Conservation (phyloP, 2,113 vertebrate species). For the Peucedramus taeniatus region DNA sequence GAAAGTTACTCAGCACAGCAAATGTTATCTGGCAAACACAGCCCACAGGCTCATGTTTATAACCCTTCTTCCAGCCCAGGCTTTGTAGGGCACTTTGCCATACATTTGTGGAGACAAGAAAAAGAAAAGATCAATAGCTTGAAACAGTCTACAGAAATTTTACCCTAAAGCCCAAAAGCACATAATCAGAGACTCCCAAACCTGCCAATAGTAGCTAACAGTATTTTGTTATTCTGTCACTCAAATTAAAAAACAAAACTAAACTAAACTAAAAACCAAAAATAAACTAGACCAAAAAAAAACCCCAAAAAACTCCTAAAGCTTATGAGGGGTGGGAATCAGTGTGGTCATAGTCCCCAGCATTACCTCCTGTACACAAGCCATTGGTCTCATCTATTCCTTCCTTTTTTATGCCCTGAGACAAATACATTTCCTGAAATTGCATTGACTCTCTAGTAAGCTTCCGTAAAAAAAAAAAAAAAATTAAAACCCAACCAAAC, state of each 20-base stretch:
- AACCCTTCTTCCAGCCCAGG: background rate
- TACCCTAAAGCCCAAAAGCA: background rate
- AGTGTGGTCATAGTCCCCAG: background rate
- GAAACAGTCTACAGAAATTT: background rate
- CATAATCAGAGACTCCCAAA: background rate
- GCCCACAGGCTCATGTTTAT: slow-evolving; percentile 16
- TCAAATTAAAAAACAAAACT: background rate
- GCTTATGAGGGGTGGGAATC: accelerated
- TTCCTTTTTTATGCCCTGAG: background rate
- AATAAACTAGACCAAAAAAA: background rate
- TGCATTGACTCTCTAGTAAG: background rate
- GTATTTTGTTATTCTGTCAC: background rate
- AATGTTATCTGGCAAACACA: background rate
- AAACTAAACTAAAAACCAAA: background rate
- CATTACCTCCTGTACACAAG: background rate
- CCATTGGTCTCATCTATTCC: background rate
- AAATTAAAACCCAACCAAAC: accelerated
- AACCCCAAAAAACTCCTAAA: background rate
- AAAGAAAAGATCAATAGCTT: background rate
- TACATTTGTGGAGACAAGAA: background rate
- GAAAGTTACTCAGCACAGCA: background rate
- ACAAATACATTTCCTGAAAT: background rate
- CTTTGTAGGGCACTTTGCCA: background rate
- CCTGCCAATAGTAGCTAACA: background rate
- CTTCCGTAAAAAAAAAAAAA: background rate